Evolutionary conservation across 1,140 invertebrate genomes (phyloP).

Genomic region (Goniozus legneri): DNA sequence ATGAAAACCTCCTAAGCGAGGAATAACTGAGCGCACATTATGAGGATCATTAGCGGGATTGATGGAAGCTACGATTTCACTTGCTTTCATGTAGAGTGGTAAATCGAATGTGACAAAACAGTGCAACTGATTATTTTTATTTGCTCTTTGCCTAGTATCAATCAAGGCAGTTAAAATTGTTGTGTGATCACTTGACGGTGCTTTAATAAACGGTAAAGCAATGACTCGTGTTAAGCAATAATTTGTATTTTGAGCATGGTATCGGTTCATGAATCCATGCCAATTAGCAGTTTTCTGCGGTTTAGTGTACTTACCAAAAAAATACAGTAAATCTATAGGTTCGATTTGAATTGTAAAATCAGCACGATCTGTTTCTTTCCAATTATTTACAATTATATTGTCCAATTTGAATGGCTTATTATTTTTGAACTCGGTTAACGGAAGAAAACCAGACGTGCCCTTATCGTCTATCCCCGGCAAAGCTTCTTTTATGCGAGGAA

Average conservation of each 20-base stretch:
- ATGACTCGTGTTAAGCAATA: slow-evolving; percentile 13
- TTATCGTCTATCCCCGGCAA: neutral
- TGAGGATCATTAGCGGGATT: slow-evolving; percentile 4
- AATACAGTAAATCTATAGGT: slow-evolving; percentile 13
- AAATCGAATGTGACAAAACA: slow-evolving; percentile 28
- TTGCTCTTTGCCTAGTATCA: slow-evolving; percentile 9
- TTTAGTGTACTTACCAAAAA: slow-evolving; percentile 9
- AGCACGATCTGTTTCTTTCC: neutral
- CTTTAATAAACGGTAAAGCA: slow-evolving; percentile 21
- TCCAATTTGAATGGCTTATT: neutral
- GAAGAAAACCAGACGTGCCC: neutral
- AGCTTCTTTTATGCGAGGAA: neutral
- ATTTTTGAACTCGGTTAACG: neutral
- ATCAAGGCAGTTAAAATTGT: slow-evolving; percentile 23
- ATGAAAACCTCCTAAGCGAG: slow-evolving; percentile 36
- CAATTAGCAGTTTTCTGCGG: slow-evolving; percentile 11
- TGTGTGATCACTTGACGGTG: slow-evolving; percentile 11
- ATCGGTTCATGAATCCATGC: slow-evolving; percentile 22
- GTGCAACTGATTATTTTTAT: slow-evolving; percentile 15
- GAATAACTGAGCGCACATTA: slow-evolving; percentile 12
- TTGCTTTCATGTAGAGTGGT: slow-evolving; percentile 45
- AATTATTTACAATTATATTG: neutral
- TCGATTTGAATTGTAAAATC: neutral
- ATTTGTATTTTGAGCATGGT: slow-evolving; percentile 4
- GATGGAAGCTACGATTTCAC: slow-evolving; percentile 42